Evolutionary conservation across 35 echinoderm and acorn worm genomes (phyloP).

Genomic region (Ptychodera flava): DNA sequence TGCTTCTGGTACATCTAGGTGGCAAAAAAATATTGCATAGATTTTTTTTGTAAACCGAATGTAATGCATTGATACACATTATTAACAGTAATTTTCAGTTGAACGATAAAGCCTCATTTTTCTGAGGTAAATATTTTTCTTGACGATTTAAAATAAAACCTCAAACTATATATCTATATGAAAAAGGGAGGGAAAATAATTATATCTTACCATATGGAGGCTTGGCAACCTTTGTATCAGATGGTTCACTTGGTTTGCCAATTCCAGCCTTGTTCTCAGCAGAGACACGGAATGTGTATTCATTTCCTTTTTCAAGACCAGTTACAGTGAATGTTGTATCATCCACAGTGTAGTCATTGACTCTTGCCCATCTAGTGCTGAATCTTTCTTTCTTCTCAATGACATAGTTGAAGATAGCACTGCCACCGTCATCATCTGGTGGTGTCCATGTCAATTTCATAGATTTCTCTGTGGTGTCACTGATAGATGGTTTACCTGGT

Average conservation of each 20-base stretch:
- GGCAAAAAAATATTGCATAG: too few relatives aligned
- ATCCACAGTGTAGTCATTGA: background rate
- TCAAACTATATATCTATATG: too few relatives aligned
- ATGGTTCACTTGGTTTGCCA: conserved; percentile 22
- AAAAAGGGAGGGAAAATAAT: too few relatives aligned
- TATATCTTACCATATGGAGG: background rate
- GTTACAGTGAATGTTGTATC: background rate
- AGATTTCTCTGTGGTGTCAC: conserved; percentile 4
- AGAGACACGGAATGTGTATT: conserved; percentile 3
- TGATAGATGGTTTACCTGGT: background rate
- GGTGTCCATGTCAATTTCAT: conserved; percentile 65
- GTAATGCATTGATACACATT: too few relatives aligned
- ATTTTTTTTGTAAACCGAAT: too few relatives aligned
- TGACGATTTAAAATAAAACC: too few relatives aligned
- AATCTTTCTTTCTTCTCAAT: conserved; percentile 69
- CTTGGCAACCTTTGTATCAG: conserved; percentile 1
- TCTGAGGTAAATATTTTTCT: too few relatives aligned
- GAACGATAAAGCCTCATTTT: too few relatives aligned
- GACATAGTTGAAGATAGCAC: conserved; percentile 58
- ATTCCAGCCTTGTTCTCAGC: conserved; percentile 18
- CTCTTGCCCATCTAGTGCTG: conserved; percentile 46
- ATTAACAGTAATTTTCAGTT: too few relatives aligned
- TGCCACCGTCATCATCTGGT: conserved; percentile 66
- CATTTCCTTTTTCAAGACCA: background rate
- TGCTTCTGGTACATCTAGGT: background rate